A percentile compares a stretch with the other conserved stretches of the same genome.
phyloP scores from a whole-genome alignment of 2,888 invertebrate genomes.

The Drosophila anceps region DNA sequence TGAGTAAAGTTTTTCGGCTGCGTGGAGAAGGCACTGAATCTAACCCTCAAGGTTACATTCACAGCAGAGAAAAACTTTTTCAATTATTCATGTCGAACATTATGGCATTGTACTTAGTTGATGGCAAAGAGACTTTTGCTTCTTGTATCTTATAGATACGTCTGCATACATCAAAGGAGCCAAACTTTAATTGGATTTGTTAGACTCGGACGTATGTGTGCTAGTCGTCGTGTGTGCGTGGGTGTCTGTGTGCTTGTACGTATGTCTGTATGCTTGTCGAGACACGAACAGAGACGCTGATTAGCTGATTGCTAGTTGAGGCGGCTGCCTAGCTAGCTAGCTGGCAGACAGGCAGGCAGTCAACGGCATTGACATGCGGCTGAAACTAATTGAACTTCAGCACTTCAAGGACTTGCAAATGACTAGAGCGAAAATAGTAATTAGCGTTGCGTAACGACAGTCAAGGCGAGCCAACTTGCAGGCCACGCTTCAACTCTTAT shows the following conservation, averaged over 20 bases:
- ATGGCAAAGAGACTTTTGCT: slow-evolving; percentile 35
- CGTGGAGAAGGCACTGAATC: slow-evolving; percentile 27
- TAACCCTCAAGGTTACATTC: slow-evolving; percentile 71
- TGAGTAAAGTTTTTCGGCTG: slow-evolving; percentile 52
- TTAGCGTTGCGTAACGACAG: slow-evolving; percentile 80
- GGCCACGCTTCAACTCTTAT: slow-evolving; percentile 71
- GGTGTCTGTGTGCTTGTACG: not conserved
- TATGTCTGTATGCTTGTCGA: slow-evolving; percentile 27
- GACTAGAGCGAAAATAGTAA: slow-evolving; percentile 80
- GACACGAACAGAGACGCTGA: slow-evolving; percentile 57
- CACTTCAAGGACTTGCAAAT: slow-evolving; percentile 80
- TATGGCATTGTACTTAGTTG: slow-evolving; percentile 66
- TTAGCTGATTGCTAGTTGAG: slow-evolving; percentile 74
- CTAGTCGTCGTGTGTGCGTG: not conserved
- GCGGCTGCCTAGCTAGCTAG: slow-evolving; percentile 45
- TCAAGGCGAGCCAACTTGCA: slow-evolving; percentile 36
- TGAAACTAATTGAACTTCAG: slow-evolving; percentile 77
- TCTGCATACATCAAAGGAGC: slow-evolving; percentile 73
- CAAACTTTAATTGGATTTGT: slow-evolving; percentile 78
- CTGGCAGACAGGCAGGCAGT: slow-evolving; percentile 48
- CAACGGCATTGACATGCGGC: slow-evolving; percentile 75
- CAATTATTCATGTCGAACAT: slow-evolving; percentile 80
- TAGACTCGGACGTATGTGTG: slow-evolving; percentile 39
- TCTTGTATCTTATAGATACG: slow-evolving; percentile 61
- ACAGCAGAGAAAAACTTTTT: slow-evolving; percentile 68